A percentile compares a stretch with the other conserved stretches of the same genome.
phyloP scores from a whole-genome alignment of 2,888 invertebrate genomes.

The Dromius quadrimaculatus region DNA sequence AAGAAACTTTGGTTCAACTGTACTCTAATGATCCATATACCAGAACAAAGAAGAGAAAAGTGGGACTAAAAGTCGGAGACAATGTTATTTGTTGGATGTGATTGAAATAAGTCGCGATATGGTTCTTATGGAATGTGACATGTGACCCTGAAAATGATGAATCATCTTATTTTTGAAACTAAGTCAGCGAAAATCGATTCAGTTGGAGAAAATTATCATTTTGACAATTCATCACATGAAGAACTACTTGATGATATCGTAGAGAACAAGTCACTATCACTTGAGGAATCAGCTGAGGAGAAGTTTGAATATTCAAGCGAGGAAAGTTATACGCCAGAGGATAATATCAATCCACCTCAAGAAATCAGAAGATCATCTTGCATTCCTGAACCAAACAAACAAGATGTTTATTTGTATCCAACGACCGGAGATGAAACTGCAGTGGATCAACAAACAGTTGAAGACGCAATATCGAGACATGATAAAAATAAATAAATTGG shows the following conservation, averaged over 20 bases:
- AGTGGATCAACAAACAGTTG: not conserved
- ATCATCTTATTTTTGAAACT: no score
- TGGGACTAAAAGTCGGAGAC: constrained; percentile 55
- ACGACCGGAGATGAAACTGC: not conserved
- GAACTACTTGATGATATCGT: not conserved
- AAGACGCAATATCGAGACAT: not conserved
- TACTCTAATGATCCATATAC: constrained; percentile 55
- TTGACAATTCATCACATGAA: not conserved
- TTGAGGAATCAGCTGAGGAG: not conserved
- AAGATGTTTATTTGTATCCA: constrained; percentile 50
- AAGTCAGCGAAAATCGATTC: not conserved
- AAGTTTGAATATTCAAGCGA: constrained; percentile 48
- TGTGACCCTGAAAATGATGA: no score
- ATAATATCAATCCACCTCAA: no score
- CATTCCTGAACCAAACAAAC: constrained; percentile 44
- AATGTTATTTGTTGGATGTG: constrained; percentile 53
- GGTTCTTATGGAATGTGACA: not conserved
- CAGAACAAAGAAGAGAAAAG: constrained; percentile 55
- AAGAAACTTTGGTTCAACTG: constrained; percentile 54
- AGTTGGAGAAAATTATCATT: constrained; percentile 14
- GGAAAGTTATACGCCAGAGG: not conserved
- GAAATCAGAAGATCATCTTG: constrained; percentile 54
- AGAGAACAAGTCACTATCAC: constrained; percentile 40
- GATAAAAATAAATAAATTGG: not conserved
- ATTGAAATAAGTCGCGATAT: constrained; percentile 22